Conservation (phyloP, 2,888 invertebrate genomes). For the Leucania comma region DNA sequence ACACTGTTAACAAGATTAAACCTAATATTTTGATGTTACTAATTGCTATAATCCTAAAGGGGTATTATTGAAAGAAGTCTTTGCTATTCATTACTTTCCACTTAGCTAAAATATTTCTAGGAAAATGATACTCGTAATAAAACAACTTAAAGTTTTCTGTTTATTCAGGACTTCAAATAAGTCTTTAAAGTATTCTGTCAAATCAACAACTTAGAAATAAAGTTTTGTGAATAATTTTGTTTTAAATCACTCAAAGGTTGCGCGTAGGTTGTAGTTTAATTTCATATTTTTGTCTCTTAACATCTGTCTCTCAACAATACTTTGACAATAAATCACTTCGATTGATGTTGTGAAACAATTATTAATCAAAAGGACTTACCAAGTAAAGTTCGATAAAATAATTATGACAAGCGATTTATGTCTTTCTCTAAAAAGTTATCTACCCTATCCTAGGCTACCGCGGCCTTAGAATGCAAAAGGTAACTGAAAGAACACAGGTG, state of each 20-base stretch:
- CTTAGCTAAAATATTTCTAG: background rate
- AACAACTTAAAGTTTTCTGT: slow-evolving; percentile 12
- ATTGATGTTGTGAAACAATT: too few relatives aligned
- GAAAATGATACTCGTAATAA: background rate
- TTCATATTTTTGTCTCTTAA: too few relatives aligned
- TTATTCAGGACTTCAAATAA: slow-evolving; percentile 24
- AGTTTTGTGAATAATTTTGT: slow-evolving; percentile 3
- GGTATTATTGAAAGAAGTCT: background rate
- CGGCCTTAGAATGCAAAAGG: too few relatives aligned
- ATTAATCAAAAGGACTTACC: too few relatives aligned
- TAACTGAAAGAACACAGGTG: too few relatives aligned
- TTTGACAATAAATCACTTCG: too few relatives aligned
- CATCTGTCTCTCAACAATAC: too few relatives aligned
- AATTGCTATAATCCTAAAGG: background rate
- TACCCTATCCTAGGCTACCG: too few relatives aligned
- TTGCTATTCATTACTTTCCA: slow-evolving; percentile 2
- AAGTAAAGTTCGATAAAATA: too few relatives aligned
- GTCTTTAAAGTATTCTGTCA: slow-evolving; percentile 5
- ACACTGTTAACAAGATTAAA: background rate
- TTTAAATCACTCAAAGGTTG: slow-evolving; percentile 1
- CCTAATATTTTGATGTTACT: background rate
- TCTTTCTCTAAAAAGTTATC: too few relatives aligned
- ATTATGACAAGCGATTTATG: too few relatives aligned
- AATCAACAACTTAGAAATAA: background rate
- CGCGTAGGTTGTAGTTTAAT: background rate